Conservation (phyloP, 2,888 invertebrate species). For the Pachydiplax longipennis region DNA sequence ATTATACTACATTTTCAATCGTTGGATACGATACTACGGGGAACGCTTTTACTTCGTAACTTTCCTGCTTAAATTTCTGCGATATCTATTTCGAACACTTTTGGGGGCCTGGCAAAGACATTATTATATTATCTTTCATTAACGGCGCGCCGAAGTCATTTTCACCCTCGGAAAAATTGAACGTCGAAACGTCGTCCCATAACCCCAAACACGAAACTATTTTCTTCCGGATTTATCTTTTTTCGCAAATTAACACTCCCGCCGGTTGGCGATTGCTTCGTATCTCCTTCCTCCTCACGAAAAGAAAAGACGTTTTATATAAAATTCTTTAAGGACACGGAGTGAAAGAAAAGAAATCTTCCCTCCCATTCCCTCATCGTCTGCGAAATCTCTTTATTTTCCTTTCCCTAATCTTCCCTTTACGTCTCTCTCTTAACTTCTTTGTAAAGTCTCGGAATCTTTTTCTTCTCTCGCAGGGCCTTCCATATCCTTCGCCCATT, state of each 20-base stretch:
- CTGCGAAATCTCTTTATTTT: conserved; percentile 34
- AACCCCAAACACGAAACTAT: background rate
- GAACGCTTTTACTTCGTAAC: too few species aligned
- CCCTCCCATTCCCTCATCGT: background rate
- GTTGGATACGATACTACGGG: too few species aligned
- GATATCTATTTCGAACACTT: background rate
- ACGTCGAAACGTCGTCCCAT: background rate
- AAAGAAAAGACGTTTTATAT: background rate
- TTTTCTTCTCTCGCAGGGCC: background rate
- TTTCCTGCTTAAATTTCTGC: too few species aligned
- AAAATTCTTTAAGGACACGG: background rate
- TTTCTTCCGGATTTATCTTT: background rate
- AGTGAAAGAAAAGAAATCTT: background rate
- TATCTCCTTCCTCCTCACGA: background rate
- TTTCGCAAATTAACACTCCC: background rate
- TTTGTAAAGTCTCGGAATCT: background rate
- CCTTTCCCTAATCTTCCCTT: conserved; percentile 6
- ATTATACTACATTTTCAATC: too few species aligned
- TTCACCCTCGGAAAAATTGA: background rate
- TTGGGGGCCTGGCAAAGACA: background rate
- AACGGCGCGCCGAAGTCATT: background rate
- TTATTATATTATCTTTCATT: background rate
- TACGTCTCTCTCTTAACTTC: conserved; percentile 37
- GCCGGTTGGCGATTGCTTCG: background rate
- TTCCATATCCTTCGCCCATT: background rate